Base-by-base conservation (phyloP, 2,888 invertebrate species). In the Andrena fulva region DNA sequence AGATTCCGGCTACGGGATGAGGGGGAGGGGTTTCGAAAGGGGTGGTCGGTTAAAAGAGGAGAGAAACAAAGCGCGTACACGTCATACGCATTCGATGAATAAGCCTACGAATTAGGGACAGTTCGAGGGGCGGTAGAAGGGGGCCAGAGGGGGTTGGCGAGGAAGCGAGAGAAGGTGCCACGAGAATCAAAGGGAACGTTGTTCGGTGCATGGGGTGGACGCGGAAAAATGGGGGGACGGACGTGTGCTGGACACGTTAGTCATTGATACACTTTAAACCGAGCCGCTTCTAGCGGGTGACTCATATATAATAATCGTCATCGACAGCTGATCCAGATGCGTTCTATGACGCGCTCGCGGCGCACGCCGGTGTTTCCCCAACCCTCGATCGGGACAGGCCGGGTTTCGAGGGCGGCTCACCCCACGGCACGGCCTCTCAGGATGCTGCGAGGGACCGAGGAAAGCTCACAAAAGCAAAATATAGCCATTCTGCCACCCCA, bases 201-300 rank as follows among this genome's bases (percentile, higher is more conserved):
- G 67, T 48, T 67, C 33, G 56, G 16, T 16, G 50, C 10, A 31
- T 35, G 48, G 78, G 72, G 66, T 42, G 69, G 33, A 52, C 67
- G 64, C 8, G n/a, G 33, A 35, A 70, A 42, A 31, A 48, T 56
- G 64, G 35, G 24, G 16, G 72, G 59, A 29, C 79, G 80, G 52
- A 71, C 83, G 83, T 80, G 85, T 63, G 76, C 77, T 73, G 86
- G 89, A 87, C 87, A 88, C 86, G 91, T 92, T 92, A 92, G 92
- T 92, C 92, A 92, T 92, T 92, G 92, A 92, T 92, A 92, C 91
- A 91, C 90, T 92, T 92, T 90, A 91, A 92, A 92, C 85, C 87
- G 86, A 88, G 82, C 56, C 56, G 56, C 87, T 82, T 72, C 77
- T 73, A 87, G 79, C 87, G 82, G 91, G 89, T 92, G 92, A 92